These are phyloP conservation scores for Desmophyllum pertusum DNA, from an alignment of 92 coral and sea anemone species.

Conservation along the genomic window DNA sequence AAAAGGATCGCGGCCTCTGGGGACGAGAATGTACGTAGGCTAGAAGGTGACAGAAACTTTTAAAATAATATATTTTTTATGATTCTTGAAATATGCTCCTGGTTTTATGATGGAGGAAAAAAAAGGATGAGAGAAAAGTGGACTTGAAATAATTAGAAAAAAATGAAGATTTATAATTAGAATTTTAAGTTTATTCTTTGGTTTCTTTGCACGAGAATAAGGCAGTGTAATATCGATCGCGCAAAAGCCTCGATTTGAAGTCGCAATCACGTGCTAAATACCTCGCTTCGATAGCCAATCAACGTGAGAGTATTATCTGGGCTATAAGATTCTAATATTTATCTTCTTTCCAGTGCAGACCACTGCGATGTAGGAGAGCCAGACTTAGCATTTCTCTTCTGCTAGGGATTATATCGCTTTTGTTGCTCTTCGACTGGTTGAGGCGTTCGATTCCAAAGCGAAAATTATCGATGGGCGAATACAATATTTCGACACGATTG, in stretches of 20 bases:
- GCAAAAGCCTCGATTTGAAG: no score
- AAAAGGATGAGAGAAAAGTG: no score
- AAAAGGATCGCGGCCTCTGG: no score
- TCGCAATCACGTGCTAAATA: neutral
- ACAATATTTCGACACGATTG: neutral
- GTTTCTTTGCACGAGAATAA: neutral
- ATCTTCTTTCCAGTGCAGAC: neutral
- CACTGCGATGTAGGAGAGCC: neutral
- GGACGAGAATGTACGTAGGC: no score
- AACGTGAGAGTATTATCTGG: neutral
- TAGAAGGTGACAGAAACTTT: no score
- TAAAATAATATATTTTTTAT: no score
- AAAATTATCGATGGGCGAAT: neutral
- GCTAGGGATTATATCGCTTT: neutral
- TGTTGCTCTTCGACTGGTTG: conserved; percentile 12
- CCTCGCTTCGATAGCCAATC: neutral
- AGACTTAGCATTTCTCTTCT: neutral
- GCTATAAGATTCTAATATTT: neutral
- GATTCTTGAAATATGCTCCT: no score
- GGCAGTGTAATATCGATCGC: no score
- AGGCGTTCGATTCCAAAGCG: neutral
- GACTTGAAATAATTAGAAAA: no score
- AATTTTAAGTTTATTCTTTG: no score
- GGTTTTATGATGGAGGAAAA: no score
- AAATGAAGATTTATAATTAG: no score